Percentiles rank a stretch among this genome's conserved stretches.
These are phyloP conservation scores for Ariolimax columbianus DNA, from an alignment of 2,888 invertebrate genomes.

Conservation along the genomic window DNA sequence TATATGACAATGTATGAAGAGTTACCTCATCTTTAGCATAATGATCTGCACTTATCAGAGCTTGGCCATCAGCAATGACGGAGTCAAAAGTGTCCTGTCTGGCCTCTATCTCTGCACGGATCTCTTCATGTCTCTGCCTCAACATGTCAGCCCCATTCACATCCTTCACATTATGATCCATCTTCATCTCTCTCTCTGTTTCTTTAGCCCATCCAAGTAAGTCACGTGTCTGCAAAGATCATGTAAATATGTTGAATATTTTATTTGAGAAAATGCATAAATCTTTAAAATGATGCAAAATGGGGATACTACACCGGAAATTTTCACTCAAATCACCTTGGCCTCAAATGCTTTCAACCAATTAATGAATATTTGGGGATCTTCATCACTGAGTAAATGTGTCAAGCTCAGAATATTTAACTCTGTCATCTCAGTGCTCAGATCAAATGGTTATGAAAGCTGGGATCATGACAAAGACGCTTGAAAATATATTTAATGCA, in stretches of 20 bases:
- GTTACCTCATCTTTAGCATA: slow-evolving; percentile 84
- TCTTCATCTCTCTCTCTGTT: slow-evolving; percentile 87
- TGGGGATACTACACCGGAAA: too few relatives aligned
- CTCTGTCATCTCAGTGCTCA: too few relatives aligned
- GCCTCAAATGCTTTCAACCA: too few relatives aligned
- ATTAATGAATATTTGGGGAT: too few relatives aligned
- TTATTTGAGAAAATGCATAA: background rate
- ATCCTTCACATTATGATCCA: slow-evolving; percentile 89
- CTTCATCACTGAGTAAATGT: too few relatives aligned
- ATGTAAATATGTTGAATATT: background rate
- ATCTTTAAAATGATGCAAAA: too few relatives aligned
- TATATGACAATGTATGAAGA: too few relatives aligned
- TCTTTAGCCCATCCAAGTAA: slow-evolving; percentile 92
- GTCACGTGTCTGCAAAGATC: slow-evolving; percentile 82
- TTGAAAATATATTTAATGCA: too few relatives aligned
- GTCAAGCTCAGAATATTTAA: too few relatives aligned
- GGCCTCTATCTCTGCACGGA: slow-evolving; percentile 98
- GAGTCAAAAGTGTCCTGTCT: slow-evolving; percentile 96
- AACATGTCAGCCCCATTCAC: slow-evolving; percentile 97
- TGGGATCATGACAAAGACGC: too few relatives aligned
- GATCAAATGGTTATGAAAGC: too few relatives aligned
- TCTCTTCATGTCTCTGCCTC: slow-evolving; percentile 98
- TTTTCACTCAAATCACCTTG: too few relatives aligned
- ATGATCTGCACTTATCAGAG: slow-evolving; percentile 91
- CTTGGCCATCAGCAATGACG: slow-evolving; percentile 95